phyloP scores from a whole-genome alignment of 2,888 invertebrate species.

The Kuschelorhynchus macadamiae region DNA sequence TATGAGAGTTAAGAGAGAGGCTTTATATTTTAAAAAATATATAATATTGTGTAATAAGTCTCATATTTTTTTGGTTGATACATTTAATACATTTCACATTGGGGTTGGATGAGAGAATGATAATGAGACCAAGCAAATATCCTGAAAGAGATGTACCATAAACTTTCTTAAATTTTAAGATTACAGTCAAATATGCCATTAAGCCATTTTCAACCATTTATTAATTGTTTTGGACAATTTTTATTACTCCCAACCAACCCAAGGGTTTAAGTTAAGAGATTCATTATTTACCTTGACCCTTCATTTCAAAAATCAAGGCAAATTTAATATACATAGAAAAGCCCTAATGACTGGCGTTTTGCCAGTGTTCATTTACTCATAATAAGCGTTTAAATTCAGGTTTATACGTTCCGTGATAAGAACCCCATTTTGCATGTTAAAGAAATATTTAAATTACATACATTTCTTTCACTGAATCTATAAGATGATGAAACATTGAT shows the following conservation, averaged over 20 bases:
- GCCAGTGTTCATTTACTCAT: constrained; percentile 40
- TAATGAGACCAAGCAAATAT: too few relatives aligned
- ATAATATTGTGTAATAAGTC: too few relatives aligned
- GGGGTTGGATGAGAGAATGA: too few relatives aligned
- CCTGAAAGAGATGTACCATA: too few relatives aligned
- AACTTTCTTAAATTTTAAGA: too few relatives aligned
- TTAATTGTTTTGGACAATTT: too few relatives aligned
- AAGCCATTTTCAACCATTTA: too few relatives aligned
- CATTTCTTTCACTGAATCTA: constrained; percentile 10
- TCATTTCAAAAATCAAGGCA: constrained; percentile 17
- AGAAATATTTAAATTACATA: constrained; percentile 15
- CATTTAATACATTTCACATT: too few relatives aligned
- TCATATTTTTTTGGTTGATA: too few relatives aligned
- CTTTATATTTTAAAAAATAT: too few relatives aligned
- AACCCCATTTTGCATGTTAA: constrained; percentile 36
- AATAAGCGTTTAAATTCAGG: constrained; percentile 30
- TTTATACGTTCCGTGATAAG: constrained; percentile 37
- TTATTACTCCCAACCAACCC: constrained; percentile 3
- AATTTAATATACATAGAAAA: constrained; percentile 35
- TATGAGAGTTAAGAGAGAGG: too few relatives aligned
- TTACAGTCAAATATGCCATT: too few relatives aligned
- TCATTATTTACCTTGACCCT: constrained; percentile 33
- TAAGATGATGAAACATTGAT: background rate
- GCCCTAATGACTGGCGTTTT: constrained; percentile 39
- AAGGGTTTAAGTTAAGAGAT: constrained; percentile 16